Base-by-base conservation (phyloP, 1,140 invertebrate genomes). In the Araneus ventricosus region DNA sequence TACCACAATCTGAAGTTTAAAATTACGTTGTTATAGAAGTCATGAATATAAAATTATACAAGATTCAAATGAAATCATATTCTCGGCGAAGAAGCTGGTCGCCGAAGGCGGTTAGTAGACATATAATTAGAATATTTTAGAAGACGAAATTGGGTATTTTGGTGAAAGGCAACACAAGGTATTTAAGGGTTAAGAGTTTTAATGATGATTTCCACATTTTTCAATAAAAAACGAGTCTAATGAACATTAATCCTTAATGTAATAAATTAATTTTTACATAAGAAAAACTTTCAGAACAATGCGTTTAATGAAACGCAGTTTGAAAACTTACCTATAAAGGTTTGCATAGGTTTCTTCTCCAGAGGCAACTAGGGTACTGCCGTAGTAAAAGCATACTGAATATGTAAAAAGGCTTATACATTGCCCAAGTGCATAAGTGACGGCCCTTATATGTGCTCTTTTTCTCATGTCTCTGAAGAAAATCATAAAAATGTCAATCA, bases 401-500 rank as follows among this genome's bases (percentile, higher is more conserved):
- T 98, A 98, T 0, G 97, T 97, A 94, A 98, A 97, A 94, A 97
- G 97, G 1, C 97, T 97, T 1, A 97, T 96, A 20, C 97, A 97
- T 95, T 98, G 97, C 0, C 97, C 97, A 93, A 98, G 96, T 2
- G 97, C 97, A 95, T 98, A 98, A 17, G 98, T 97, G 37, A 97
- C 52, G 6, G 97, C 95, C 94, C 94, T 93, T 90, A 97, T 95
- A 59, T 97, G 96, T 67, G 97, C 96, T 88, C 96, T 97, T 34
- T 95, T 96, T 45, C 96, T 96, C 1, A 96, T 94, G 27, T 94
- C 94, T 84, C 95, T 95, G n/a, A 92, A 88, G 70, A 27, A 67
- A 82, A 39, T n/a, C 4, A 61, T 30, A n/a, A 27, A 67, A 67
- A 63, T 2, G 5, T n/a, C 24, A 61, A 2, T 2, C 45, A 52